phyloP scores from a whole-genome alignment of 2,797 vertebrate genomes.

The Sphenopsis melanotis region DNA sequence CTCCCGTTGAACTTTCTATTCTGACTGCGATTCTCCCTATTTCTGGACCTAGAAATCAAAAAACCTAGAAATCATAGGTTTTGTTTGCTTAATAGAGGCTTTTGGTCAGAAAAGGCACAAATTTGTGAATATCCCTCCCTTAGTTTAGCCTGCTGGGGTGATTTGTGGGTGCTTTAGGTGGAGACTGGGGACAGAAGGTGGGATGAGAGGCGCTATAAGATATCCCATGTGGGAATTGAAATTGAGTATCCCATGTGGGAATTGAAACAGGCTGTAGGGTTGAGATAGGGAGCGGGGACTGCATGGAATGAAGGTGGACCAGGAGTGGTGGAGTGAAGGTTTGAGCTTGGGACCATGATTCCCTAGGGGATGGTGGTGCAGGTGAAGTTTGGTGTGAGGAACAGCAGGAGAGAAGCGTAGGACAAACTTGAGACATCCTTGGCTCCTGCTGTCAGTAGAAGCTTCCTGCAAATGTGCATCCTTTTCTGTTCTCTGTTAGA shows the following conservation, averaged over 20 bases:
- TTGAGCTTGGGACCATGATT: background rate
- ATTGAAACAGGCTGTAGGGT: background rate
- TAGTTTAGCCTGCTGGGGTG: background rate
- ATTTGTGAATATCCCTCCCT: background rate
- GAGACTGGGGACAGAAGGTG: background rate
- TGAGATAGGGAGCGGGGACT: background rate
- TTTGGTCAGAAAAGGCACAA: background rate
- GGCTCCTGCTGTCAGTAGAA: background rate
- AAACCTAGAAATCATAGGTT: background rate
- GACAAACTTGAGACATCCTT: background rate
- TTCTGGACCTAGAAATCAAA: background rate
- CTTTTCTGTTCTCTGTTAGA: background rate
- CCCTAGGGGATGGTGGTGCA: accelerated
- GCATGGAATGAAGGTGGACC: accelerated
- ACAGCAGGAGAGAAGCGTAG: background rate
- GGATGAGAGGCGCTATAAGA: accelerated
- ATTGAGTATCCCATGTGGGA: background rate
- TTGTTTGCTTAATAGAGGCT: background rate
- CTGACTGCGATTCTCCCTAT: background rate
- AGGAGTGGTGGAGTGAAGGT: background rate
- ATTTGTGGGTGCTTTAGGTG: accelerated
- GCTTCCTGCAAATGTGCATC: background rate
- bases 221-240: background rate
- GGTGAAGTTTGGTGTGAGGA: background rate
- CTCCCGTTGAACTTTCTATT: background rate